Evolutionary conservation across 2,888 invertebrate genomes (phyloP).

Genomic region (Dynastes hyllus): DNA sequence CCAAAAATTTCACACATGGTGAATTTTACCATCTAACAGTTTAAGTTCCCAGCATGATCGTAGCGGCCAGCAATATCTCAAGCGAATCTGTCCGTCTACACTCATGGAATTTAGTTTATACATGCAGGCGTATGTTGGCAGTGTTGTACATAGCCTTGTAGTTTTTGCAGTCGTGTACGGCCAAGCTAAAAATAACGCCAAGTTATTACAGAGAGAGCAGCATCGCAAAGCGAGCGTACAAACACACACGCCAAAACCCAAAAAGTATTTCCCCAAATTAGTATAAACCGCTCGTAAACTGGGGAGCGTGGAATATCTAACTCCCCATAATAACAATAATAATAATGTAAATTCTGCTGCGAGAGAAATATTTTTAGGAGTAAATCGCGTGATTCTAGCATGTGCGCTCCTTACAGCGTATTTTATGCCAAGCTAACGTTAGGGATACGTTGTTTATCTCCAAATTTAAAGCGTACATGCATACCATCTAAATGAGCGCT

Average conservation of each 20-base stretch:
- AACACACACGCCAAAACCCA: not conserved
- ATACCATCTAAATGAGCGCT: no score
- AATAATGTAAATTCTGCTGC: slow-evolving; percentile 9
- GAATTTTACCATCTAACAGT: no score
- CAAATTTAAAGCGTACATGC: not conserved
- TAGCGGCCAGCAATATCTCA: no score
- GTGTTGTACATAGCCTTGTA: not conserved
- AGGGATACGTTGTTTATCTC: not conserved
- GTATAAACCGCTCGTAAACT: not conserved
- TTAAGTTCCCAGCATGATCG: no score
- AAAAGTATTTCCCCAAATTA: no score
- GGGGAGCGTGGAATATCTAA: not conserved
- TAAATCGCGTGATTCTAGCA: slow-evolving; percentile 16
- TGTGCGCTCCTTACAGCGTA: not conserved
- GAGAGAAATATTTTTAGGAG: slow-evolving; percentile 13
- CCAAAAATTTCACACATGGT: no score
- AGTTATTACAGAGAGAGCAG: slow-evolving; percentile 11
- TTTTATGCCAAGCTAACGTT: not conserved
- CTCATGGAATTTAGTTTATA: not conserved
- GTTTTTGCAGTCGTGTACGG: not conserved
- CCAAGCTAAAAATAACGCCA: not conserved
- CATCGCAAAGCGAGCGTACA: not conserved
- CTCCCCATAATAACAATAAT: slow-evolving; percentile 10
- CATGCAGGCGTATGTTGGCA: not conserved
- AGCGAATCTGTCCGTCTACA: no score